phyloP scores from a whole-genome alignment of 2,113 vertebrate species.

The Naja naja region DNA sequence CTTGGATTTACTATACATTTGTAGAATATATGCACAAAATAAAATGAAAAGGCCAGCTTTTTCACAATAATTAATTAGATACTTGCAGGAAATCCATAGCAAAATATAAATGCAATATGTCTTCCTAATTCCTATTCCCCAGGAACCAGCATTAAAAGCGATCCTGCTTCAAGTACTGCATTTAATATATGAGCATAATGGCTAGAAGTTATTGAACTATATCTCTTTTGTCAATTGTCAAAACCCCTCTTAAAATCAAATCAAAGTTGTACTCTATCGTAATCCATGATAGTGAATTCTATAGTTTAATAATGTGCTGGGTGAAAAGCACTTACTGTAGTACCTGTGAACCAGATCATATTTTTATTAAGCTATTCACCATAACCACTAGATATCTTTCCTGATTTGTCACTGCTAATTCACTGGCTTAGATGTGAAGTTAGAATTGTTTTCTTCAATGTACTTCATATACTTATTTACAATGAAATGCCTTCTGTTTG shows the following conservation, averaged over 20 bases:
- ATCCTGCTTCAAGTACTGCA: background rate
- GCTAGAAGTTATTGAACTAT: background rate
- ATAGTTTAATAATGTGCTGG: background rate
- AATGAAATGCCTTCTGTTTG: background rate
- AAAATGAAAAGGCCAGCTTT: background rate
- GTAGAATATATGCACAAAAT: background rate
- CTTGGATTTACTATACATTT: background rate
- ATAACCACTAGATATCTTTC: background rate
- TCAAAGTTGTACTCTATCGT: background rate
- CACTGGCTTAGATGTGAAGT: background rate
- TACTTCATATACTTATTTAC: background rate
- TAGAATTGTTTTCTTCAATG: background rate
- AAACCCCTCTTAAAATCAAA: background rate
- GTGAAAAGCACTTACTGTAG: background rate
- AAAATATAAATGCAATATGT: background rate
- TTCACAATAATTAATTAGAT: background rate
- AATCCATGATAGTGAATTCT: background rate
- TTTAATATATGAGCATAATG: background rate
- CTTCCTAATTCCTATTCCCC: background rate
- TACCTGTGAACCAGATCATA: background rate
- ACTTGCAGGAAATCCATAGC: background rate
- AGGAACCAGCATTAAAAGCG: background rate
- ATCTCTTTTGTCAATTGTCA: background rate
- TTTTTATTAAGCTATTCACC: background rate
- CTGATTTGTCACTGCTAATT: background rate